Evolutionary conservation across 2,797 vertebrate genomes (phyloP), one percentile per base, ranked within the genome.

Genomic region (Sorex maritimensis): DNA sequence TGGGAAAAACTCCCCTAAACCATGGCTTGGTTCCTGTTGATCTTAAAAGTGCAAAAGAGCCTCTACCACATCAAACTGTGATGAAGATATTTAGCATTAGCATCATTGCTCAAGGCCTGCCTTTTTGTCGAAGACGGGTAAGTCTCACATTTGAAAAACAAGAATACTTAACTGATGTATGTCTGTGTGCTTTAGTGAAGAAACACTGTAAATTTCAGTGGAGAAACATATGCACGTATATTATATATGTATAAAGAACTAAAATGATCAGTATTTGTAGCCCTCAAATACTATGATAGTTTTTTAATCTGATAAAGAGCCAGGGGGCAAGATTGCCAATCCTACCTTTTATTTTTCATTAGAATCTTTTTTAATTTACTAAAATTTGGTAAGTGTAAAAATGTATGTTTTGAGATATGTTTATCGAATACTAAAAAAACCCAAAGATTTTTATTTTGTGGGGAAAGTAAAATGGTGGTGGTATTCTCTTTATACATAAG

Each of bases 61-160:
- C 98, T 77, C 95, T 99, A 26, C 98, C 99, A 3, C 98, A 99
- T 74, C 99, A 99, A 98, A 99, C 99, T 67, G 98, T 99, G 82
- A 99, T 99, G 98, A 99, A 99, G 98, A 99, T 99, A 97, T 99
- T 99, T 98, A 99, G 99, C 98, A 99, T 99, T 98, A 99, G 99
- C 98, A 99, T 99, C 98, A 99, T 99, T 96, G 98, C 99, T 44
- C 99, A 99, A 97, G 98, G 99, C 95, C 98, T 99, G 97, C 99
- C 99, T 52, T 99, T 99, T 98, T 99, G 99, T 97, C 99, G 98
- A 95, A 98, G 98, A 97, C 99, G 99, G 99, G 99, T 99, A 98
- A 99, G 99, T 99, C 81, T 86, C 94, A 94, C 83, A 30, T 91
- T 96, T 94, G 75, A 81, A 96, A 98, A 97, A 77, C 26, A 61